phyloP scores from a whole-genome alignment of 2,888 invertebrate genomes.

The Scaptodrosophila latifasciaeformis region DNA sequence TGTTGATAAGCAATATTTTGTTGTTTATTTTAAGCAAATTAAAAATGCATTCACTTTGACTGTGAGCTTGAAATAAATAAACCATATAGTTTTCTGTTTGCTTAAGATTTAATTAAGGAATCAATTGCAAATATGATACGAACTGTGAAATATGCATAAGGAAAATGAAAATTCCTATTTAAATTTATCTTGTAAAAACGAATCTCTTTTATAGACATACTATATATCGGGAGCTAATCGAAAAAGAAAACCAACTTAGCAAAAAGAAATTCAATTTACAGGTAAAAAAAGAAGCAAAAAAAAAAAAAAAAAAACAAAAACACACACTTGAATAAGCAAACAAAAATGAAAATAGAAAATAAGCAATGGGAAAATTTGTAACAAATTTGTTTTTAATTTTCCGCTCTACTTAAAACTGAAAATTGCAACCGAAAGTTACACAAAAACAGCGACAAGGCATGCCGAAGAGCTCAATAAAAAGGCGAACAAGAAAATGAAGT shows the following conservation, averaged over 20 bases:
- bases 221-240: too few species aligned
- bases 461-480: constrained; percentile 55
- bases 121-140: too few species aligned
- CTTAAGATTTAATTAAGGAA: too few species aligned
- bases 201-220: too few species aligned
- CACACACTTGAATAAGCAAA: background rate
- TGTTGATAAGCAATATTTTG: too few species aligned
- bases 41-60: too few species aligned
- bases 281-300: constrained; percentile 9
- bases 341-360: constrained; percentile 29
- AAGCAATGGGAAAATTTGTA: constrained; percentile 38
- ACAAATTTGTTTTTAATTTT: constrained; percentile 68
- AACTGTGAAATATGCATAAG: too few species aligned
- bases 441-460: constrained; percentile 19
- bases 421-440: constrained; percentile 39
- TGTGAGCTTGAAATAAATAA: too few species aligned
- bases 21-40: too few species aligned
- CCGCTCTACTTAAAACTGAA: constrained; percentile 65
- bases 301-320: background rate
- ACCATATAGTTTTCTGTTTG: too few species aligned
- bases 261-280: constrained; percentile 19
- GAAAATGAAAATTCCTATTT: too few species aligned
- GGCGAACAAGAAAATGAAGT: background rate
- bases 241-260: constrained; percentile 9
- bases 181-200: too few species aligned